Percentiles rank a stretch among this genome's conserved stretches.
These are phyloP conservation scores for Stenurella melanura DNA, from an alignment of 2,888 invertebrate genomes.

Conservation along the genomic window DNA sequence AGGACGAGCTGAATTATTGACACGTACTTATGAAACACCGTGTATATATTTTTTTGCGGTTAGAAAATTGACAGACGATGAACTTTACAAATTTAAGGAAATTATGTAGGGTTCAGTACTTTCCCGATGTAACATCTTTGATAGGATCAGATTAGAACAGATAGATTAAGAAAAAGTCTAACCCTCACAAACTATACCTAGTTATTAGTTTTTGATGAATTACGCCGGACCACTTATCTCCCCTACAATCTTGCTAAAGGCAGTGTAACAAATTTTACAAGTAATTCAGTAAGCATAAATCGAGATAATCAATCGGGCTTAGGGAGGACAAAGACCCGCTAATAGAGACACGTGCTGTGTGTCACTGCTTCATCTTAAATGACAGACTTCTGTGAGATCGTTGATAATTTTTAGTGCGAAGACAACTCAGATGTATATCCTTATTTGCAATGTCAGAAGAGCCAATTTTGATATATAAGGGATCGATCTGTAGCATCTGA, in stretches of 20 bases:
- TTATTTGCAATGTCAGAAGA: no score
- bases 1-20: no score
- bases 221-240: slow-evolving; percentile 29
- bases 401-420: neutral
- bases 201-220: slow-evolving; percentile 41
- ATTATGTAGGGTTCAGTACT: neutral
- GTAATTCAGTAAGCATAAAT: slow-evolving; percentile 39
- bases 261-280: slow-evolving; percentile 42
- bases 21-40: no score
- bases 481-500: no score
- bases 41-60: no score
- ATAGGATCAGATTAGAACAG: slow-evolving; percentile 19
- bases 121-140: slow-evolving; percentile 15
- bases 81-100: neutral
- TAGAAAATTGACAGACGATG: neutral
- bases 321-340: slow-evolving; percentile 30
- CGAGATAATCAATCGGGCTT: slow-evolving; percentile 41
- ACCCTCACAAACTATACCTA: slow-evolving; percentile 32
- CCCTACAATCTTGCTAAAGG: slow-evolving; percentile 37
- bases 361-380: slow-evolving; percentile 19
- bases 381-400: neutral
- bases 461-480: no score
- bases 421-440: no score
- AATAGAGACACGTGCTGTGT: slow-evolving; percentile 31
- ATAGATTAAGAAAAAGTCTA: slow-evolving; percentile 12